phyloP scores from a whole-genome alignment of 92 coral and sea anemone species.

The Porites rus region DNA sequence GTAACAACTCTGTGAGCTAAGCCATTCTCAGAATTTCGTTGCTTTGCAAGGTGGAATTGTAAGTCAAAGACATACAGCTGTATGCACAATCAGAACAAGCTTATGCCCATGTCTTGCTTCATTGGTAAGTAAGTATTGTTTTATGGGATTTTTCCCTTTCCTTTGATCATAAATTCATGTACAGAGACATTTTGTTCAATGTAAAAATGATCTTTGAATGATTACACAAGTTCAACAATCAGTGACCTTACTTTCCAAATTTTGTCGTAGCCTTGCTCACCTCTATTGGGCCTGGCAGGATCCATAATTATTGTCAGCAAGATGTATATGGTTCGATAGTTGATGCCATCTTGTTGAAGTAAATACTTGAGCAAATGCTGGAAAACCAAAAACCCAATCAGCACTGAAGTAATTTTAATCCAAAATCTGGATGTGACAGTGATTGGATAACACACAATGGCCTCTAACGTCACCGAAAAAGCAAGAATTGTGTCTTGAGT shows the following conservation, averaged over 20 bases:
- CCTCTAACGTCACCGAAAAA: too few relatives aligned
- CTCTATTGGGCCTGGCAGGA: slow-evolving; percentile 11
- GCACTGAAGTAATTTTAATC: too few relatives aligned
- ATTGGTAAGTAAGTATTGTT: not conserved
- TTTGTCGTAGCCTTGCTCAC: slow-evolving; percentile 18
- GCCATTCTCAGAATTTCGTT: not conserved
- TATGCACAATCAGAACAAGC: slow-evolving; percentile 27
- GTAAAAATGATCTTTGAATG: slow-evolving; percentile 14
- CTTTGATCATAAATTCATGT: slow-evolving; percentile 9
- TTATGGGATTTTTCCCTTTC: slow-evolving; percentile 11
- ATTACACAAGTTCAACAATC: slow-evolving; percentile 11
- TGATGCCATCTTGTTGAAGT: too few relatives aligned
- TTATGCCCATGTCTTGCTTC: slow-evolving; percentile 28
- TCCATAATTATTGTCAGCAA: not conserved
- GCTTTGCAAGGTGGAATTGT: too few relatives aligned
- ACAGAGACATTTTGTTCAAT: slow-evolving; percentile 12
- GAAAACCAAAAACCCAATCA: too few relatives aligned
- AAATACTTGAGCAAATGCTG: too few relatives aligned
- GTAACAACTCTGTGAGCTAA: slow-evolving; percentile 26
- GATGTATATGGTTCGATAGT: too few relatives aligned
- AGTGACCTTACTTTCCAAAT: slow-evolving; percentile 15
- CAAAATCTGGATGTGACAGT: too few relatives aligned
- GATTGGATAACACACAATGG: too few relatives aligned
- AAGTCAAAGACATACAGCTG: not conserved
- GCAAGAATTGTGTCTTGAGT: too few relatives aligned